A percentile compares a stretch with the other conserved stretches of the same genome.
These are phyloP conservation scores for Colaptes auratus DNA, from an alignment of 2,113 vertebrate species.

Conservation along the genomic window DNA sequence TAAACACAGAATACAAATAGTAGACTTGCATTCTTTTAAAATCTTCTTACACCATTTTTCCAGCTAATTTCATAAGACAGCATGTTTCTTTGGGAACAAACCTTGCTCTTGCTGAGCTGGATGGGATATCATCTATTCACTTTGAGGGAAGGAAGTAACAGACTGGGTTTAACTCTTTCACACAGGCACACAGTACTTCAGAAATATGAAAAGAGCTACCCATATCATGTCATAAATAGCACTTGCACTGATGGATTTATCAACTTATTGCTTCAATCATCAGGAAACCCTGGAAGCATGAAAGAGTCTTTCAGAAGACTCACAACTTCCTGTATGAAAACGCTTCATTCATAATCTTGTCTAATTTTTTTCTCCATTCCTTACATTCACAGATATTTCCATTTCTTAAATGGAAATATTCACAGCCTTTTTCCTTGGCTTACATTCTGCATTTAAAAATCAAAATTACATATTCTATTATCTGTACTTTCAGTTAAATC, in stretches of 20 bases:
- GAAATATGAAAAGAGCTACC: slow-evolving; percentile 2
- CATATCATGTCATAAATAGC: slow-evolving; percentile 10
- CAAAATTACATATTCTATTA: background rate
- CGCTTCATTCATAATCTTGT: slow-evolving; percentile 35
- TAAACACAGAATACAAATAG: slow-evolving; percentile 17
- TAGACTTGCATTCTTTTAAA: slow-evolving; percentile 12
- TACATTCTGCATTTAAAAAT: slow-evolving; percentile 4
- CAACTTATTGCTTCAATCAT: slow-evolving; percentile 18
- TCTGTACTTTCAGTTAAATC: background rate
- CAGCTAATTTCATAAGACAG: slow-evolving; percentile 32
- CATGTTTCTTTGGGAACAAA: background rate
- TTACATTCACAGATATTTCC: background rate
- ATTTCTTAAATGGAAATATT: slow-evolving; percentile 1
- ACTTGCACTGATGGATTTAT: slow-evolving; percentile 35
- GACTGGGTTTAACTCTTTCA: slow-evolving; percentile 30
- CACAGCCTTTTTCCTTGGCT: background rate
- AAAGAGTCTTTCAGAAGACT: background rate
- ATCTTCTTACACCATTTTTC: background rate
- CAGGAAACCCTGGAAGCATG: slow-evolving; percentile 28
- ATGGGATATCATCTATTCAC: background rate
- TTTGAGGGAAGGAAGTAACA: background rate
- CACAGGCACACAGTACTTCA: slow-evolving; percentile 29
- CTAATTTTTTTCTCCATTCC: background rate
- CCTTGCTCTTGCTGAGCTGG: background rate
- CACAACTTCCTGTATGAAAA: background rate